Conservation (phyloP, 1,140 invertebrate species). For the Diabrotica undecimpunctata region DNA sequence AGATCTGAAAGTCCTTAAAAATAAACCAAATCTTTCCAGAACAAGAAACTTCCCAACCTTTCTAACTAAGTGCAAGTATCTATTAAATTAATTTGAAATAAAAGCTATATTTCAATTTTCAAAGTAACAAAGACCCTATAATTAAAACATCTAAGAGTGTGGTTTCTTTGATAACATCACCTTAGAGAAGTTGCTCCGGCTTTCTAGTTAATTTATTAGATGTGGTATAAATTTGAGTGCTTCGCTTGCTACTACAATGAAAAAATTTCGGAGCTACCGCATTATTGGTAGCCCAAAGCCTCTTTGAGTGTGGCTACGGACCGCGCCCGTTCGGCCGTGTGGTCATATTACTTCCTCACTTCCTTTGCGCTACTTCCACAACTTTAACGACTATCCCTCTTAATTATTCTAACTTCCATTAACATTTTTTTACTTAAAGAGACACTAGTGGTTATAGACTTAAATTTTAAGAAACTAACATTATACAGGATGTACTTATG, state of each 20-base stretch:
- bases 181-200: conserved; percentile 7
- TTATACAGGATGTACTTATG: too few relatives aligned
- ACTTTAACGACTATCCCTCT: not conserved
- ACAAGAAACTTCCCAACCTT: not conserved
- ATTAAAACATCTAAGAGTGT: conserved; percentile 15
- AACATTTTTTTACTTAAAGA: not conserved
- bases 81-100: conserved; percentile 9
- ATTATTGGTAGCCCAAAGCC: conserved; percentile 15
- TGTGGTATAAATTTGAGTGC: conserved; percentile 16
- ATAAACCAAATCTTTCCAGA: too few relatives aligned
- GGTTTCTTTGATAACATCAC: conserved; percentile 16
- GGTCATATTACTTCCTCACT: not conserved
- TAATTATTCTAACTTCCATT: not conserved
- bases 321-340: not conserved
- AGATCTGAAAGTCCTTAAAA: too few relatives aligned
- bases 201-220: conserved; percentile 12
- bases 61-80: not conserved
- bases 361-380: not conserved
- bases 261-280: conserved; percentile 11
- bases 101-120: conserved; percentile 6
- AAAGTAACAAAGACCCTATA: conserved; percentile 10
- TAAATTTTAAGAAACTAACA: too few relatives aligned
- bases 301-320: conserved; percentile 9
- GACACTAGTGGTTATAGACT: too few relatives aligned
- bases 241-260: conserved; percentile 7